phyloP scores from a whole-genome alignment of 2,888 invertebrate genomes.

The Noctuana brunneofusca region DNA sequence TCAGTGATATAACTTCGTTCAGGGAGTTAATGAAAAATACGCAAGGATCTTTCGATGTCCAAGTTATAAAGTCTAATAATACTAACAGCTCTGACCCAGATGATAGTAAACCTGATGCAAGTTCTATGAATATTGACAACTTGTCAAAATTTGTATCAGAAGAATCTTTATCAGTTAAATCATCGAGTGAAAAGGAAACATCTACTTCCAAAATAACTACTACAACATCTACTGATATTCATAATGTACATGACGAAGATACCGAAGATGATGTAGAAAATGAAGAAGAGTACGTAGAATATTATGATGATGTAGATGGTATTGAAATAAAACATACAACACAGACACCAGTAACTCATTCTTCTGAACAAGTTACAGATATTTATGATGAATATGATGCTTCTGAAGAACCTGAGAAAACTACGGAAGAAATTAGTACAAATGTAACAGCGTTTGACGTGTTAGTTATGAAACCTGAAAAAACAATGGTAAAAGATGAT shows the following conservation, averaged over 20 bases:
- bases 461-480: slow-evolving; percentile 81
- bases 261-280: slow-evolving; percentile 59
- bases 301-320: slow-evolving; percentile 70
- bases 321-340: slow-evolving; percentile 59
- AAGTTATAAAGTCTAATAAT: slow-evolving; percentile 78
- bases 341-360: slow-evolving; percentile 43
- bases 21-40: slow-evolving; percentile 77
- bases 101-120: slow-evolving; percentile 73
- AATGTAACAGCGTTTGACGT: slow-evolving; percentile 76
- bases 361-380: slow-evolving; percentile 61
- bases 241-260: slow-evolving; percentile 47
- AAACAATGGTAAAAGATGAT: slow-evolving; percentile 80
- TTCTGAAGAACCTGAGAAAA: slow-evolving; percentile 64
- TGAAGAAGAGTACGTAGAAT: slow-evolving; percentile 67
- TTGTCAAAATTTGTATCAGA: slow-evolving; percentile 50
- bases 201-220: slow-evolving; percentile 42
- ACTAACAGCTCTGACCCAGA: slow-evolving; percentile 48
- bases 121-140: slow-evolving; percentile 70
- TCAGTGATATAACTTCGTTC: slow-evolving; percentile 75
- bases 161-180: slow-evolving; percentile 37
- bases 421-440: slow-evolving; percentile 47
- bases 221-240: slow-evolving; percentile 47
- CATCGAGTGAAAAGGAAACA: slow-evolving; percentile 31
- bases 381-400: slow-evolving; percentile 76
- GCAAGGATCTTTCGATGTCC: slow-evolving; percentile 76